A percentile compares a stretch with the other conserved stretches of the same genome.
Conservation (phyloP, 2,113 vertebrate species). For the Leptodactylus fuscus region DNA sequence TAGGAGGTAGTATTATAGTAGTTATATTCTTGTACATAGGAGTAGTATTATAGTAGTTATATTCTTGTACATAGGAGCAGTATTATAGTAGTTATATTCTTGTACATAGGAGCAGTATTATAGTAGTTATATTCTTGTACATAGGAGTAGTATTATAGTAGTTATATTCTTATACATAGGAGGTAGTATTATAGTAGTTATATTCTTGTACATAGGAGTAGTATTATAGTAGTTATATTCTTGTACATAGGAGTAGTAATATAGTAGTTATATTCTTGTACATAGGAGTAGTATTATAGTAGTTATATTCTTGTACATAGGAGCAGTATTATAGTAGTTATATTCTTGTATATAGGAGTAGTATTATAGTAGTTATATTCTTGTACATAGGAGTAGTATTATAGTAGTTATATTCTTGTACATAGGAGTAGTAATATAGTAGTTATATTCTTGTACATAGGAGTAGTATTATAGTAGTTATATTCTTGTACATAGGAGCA, state of each 20-base stretch:
- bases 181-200: too few relatives aligned
- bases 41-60: background rate
- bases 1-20: too few relatives aligned
- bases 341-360: background rate
- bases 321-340: constrained; percentile 6
- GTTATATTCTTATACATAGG: background rate
- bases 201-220: background rate
- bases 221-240: constrained; percentile 5
- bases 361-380: constrained; percentile 2
- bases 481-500: background rate
- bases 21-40: background rate
- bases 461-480: constrained; percentile 1
- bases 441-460: background rate
- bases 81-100: constrained; percentile 3
- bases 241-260: too few relatives aligned
- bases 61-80: background rate
- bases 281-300: background rate
- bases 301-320: background rate
- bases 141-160: constrained; percentile 2
- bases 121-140: background rate
- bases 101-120: background rate
- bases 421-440: background rate
- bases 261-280: background rate
- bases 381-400: background rate
- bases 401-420: background rate